Conservation (phyloP, 2,888 invertebrate genomes). For the Liopterus haemorrhoidalis region DNA sequence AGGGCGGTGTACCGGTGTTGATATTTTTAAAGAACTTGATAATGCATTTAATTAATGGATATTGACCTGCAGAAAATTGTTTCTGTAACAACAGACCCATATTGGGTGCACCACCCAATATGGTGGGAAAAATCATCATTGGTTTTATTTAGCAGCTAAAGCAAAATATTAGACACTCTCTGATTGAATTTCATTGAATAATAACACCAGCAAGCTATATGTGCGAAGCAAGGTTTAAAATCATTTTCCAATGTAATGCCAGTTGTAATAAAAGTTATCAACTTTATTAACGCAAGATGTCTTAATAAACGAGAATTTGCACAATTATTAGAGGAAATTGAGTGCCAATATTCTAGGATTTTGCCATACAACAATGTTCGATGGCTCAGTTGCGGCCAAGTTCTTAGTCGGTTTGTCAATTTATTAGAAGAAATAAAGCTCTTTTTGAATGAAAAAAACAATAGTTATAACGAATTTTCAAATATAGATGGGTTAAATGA, state of each 20-base stretch:
- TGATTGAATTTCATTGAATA: constrained; percentile 19
- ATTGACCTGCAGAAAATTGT: too few relatives aligned
- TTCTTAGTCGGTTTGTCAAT: constrained; percentile 12
- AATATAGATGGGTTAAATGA: too few relatives aligned
- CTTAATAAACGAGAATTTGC: constrained; percentile 23
- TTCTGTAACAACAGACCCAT: too few relatives aligned
- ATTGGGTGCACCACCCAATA: constrained; percentile 12
- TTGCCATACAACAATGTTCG: constrained; percentile 15
- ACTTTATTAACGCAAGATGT: constrained; percentile 23
- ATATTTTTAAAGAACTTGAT: constrained; percentile 23
- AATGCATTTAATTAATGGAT: constrained; percentile 20
- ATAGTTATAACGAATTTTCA: constrained; percentile 19
- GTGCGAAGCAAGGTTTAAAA: constrained; percentile 22
- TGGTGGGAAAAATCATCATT: constrained; percentile 20
- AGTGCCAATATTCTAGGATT: constrained; percentile 15
- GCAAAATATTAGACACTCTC: constrained; percentile 16
- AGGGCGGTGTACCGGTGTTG: constrained; percentile 22
- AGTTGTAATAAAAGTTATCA: constrained; percentile 26
- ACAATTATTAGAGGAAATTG: constrained; percentile 18
- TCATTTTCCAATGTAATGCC: constrained; percentile 22
- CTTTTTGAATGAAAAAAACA: constrained; percentile 11
- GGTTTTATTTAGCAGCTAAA: constrained; percentile 13
- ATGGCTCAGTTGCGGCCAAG: constrained; percentile 17
- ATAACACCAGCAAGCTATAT: constrained; percentile 18
- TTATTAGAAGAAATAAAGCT: constrained; percentile 17